Percentiles rank a stretch among this genome's conserved stretches.
Conservation (phyloP, 2,113 vertebrate species). For the Pseudolaguvia tuberculata region DNA sequence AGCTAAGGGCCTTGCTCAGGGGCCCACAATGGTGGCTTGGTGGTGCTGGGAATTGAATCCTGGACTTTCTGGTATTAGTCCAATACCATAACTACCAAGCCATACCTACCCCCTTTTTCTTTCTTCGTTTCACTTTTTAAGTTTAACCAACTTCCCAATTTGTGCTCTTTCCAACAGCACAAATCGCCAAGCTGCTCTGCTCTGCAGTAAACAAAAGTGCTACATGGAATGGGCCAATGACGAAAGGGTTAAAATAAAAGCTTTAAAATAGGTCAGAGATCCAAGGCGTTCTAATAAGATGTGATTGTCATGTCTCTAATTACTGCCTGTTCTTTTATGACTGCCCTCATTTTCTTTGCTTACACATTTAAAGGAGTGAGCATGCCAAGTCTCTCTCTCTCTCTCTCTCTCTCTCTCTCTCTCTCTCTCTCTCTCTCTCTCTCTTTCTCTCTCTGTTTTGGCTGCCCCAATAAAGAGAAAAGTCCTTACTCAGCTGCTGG, state of each 20-base stretch:
- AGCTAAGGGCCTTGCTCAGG: too few relatives aligned
- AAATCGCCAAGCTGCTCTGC: conserved; percentile 1
- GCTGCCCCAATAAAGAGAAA: conserved; percentile 47
- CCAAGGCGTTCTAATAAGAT: conserved; percentile 24
- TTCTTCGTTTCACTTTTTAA: too few relatives aligned
- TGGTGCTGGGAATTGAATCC: too few relatives aligned
- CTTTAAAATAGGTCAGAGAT: conserved; percentile 20
- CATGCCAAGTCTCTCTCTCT: conserved; percentile 20
- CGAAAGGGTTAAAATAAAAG: conserved; percentile 21
- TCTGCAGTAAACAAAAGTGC: not conserved
- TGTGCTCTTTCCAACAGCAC: not conserved
- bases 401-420: not conserved
- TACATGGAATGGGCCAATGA: not conserved
- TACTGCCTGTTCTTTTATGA: conserved; percentile 36
- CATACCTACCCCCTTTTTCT: too few relatives aligned
- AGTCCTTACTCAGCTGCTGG: conserved; percentile 57
- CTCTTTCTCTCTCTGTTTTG: conserved; percentile 15
- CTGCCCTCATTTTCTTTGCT: conserved; percentile 38
- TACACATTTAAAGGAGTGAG: conserved; percentile 36
- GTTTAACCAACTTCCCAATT: too few relatives aligned
- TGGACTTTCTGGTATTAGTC: too few relatives aligned
- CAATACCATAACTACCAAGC: too few relatives aligned
- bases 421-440: not conserved
- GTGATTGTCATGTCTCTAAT: conserved; percentile 37
- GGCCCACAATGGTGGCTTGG: too few relatives aligned